Conservation (phyloP, 2,113 vertebrate species). For the Empidonax alnorum region DNA sequence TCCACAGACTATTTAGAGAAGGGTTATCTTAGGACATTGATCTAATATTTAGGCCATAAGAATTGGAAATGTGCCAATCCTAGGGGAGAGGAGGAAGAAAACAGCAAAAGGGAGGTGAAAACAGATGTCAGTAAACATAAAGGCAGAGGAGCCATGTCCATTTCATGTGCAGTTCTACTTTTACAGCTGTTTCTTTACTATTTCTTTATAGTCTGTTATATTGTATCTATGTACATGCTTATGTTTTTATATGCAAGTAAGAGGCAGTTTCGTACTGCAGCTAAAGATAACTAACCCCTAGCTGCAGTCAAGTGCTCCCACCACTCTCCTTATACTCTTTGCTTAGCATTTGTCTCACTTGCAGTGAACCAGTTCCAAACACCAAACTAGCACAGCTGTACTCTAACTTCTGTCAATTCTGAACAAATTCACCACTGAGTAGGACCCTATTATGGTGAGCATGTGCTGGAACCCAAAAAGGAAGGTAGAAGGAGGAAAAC, state of each 20-base stretch:
- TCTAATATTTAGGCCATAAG: not conserved
- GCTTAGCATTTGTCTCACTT: not conserved
- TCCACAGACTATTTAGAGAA: not conserved
- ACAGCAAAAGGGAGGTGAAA: not conserved
- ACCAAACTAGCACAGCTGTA: not conserved
- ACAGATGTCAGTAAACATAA: not conserved
- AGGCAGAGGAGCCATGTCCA: not conserved
- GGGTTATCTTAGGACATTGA: not conserved
- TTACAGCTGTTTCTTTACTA: not conserved
- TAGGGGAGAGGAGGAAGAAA: not conserved
- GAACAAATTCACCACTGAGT: not conserved
- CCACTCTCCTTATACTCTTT: not conserved
- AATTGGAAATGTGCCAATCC: not conserved
- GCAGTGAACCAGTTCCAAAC: not conserved
- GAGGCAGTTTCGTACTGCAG: not conserved
- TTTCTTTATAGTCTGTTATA: not conserved
- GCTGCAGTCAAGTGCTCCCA: not conserved
- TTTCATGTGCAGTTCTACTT: not conserved
- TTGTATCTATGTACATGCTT: not conserved
- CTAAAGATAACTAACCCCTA: not conserved
- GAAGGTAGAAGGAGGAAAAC: not conserved
- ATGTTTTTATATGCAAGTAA: not conserved
- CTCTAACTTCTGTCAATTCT: not conserved
- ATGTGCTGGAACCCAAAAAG: not conserved
- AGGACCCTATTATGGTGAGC: fast-evolving